These are phyloP conservation scores for Seriola quinqueradiata DNA, from an alignment of 2,113 vertebrate genomes.

Conservation along the genomic window DNA sequence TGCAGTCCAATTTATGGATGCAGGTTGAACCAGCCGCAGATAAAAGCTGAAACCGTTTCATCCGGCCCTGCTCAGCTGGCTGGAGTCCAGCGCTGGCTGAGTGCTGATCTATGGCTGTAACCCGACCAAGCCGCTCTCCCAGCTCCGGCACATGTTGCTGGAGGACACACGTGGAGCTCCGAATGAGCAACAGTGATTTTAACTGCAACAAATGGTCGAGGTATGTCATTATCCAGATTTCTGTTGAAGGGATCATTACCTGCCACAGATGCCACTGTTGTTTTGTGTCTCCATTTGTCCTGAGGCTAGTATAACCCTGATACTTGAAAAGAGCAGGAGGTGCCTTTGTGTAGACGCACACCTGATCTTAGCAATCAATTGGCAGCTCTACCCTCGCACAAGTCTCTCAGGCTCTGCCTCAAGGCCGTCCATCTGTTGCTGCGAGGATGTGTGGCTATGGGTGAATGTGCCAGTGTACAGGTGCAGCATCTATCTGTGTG, in stretches of 20 bases:
- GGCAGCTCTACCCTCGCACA: slow-evolving; percentile 61
- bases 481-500: slow-evolving; percentile 41
- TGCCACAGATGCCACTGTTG: slow-evolving; percentile 81
- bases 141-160: slow-evolving; percentile 73
- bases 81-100: slow-evolving; percentile 47
- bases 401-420: slow-evolving; percentile 72
- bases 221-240: slow-evolving; percentile 78
- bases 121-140: slow-evolving; percentile 48
- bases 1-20: slow-evolving; percentile 54
- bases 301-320: slow-evolving; percentile 58
- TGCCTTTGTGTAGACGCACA: slow-evolving; percentile 77
- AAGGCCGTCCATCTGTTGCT: slow-evolving; percentile 82
- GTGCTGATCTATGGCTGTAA: slow-evolving; percentile 57
- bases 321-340: slow-evolving; percentile 81
- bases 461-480: slow-evolving; percentile 49
- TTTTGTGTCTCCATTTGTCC: slow-evolving; percentile 77
- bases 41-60: slow-evolving; percentile 65
- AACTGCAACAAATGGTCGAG: slow-evolving; percentile 81
- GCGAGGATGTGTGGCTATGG: slow-evolving; percentile 51
- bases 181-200: slow-evolving; percentile 81
- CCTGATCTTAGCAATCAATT: slow-evolving; percentile 80
- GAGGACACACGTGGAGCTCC: slow-evolving; percentile 64
- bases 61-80: slow-evolving; percentile 54
- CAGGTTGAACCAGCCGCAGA: slow-evolving; percentile 62
- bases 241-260: slow-evolving; percentile 76